Percentiles rank a stretch among this genome's conserved stretches.
Conservation (phyloP, 2,797 vertebrate species). For the Xyrichtys novacula region DNA sequence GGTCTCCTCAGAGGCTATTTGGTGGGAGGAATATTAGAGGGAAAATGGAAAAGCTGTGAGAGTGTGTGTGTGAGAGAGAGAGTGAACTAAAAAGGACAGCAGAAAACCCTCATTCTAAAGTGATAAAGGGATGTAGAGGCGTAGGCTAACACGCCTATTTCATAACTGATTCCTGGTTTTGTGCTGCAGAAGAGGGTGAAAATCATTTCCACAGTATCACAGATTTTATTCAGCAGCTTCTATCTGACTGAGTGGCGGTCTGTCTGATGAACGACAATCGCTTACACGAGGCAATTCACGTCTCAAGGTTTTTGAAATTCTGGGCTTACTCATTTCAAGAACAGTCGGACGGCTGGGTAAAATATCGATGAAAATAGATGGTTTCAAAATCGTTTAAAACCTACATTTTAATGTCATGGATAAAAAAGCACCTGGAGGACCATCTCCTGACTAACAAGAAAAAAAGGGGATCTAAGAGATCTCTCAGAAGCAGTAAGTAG, state of each 20-base stretch:
- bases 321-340: too few species aligned
- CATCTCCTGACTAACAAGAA: too few species aligned
- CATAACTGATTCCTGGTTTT: not conserved
- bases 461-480: too few species aligned
- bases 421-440: too few species aligned
- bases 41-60: slow-evolving; percentile 12
- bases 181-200: slow-evolving; percentile 1
- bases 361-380: too few species aligned
- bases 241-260: not conserved
- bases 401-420: too few species aligned
- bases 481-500: too few species aligned
- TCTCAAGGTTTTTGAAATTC: too few species aligned
- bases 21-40: slow-evolving; percentile 45
- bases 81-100: slow-evolving; percentile 13
- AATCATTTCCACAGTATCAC: not conserved
- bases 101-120: slow-evolving; percentile 22
- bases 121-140: slow-evolving; percentile 2
- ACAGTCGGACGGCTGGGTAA: too few species aligned
- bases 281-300: not conserved
- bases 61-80: not conserved
- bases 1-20: slow-evolving; percentile 32
- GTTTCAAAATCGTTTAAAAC: too few species aligned
- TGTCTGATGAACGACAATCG: not conserved
- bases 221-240: not conserved
- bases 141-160: not conserved